Evolutionary conservation across 2,113 vertebrate genomes (phyloP), one percentile per base, ranked within the genome.

Genomic region (Strix aluco): DNA sequence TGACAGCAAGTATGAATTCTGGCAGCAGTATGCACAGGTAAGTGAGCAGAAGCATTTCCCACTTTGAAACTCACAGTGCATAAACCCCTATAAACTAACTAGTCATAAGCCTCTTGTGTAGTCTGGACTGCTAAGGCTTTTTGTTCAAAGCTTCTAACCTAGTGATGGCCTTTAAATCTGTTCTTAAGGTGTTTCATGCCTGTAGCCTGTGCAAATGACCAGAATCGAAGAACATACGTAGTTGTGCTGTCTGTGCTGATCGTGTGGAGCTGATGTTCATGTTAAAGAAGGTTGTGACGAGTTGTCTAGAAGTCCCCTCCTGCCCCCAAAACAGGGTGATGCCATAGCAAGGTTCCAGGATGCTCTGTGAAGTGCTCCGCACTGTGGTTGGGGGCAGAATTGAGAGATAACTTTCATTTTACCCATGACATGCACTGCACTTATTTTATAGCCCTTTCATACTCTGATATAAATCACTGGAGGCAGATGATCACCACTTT

Each of bases 401-500:
- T 75, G 84, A 96, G 92, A 94, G 69, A 91, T 90, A 47, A 59
- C 89, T 97, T 96, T 89, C 32, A 83, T 96, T 97, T 97, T 96
- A 90, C 84, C 65, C 81, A 58, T 25, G 34, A 70, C 46, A 58
- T 88, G 38, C 66, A 95, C 83, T 19, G 13, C 40, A 25, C 74
- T 96, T 90, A 58, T 94, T 97, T 97, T 97, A 94, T 92, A 97
- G 52, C 57, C 58, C 88, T 91, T 97, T 94, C 18, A 32, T 88
- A 82, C 72, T 94, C 91, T 90, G 78, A 83, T 95, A 93, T 92
- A 96, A 97, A 97, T 96, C 81, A 88, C 49, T 44, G 92, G 81
- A 92, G 73, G 83, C 75, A 98, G 94, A 96, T 95, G 91, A 67
- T 96, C 94, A 94, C 97, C 84, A 83, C 62, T 93, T 98, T 96